These are phyloP conservation scores for Pluvianellus socialis DNA, from an alignment of 2,113 vertebrate species.

Conservation along the genomic window DNA sequence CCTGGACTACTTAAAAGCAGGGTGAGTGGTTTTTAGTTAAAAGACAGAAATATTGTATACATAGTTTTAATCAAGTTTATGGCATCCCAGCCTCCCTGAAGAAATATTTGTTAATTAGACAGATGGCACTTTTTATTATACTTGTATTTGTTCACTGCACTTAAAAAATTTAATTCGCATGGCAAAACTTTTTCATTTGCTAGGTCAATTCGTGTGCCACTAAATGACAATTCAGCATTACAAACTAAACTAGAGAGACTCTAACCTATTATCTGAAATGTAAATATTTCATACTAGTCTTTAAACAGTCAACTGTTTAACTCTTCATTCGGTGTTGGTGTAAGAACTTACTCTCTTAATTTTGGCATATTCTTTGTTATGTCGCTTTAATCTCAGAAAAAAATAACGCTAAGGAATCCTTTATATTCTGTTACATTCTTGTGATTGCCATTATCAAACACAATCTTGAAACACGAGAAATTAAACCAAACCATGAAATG, in stretches of 20 bases:
- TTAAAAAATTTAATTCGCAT: not conserved
- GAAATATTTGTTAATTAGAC: not conserved
- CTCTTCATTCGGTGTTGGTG: not conserved
- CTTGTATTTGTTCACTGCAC: not conserved
- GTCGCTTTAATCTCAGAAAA: not conserved
- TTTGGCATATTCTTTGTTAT: not conserved
- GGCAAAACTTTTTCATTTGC: not conserved
- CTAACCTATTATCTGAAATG: not conserved
- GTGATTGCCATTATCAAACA: not conserved
- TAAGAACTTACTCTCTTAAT: not conserved
- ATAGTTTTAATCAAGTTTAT: not conserved
- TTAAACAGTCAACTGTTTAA: not conserved
- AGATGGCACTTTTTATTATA: not conserved
- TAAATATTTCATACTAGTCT: not conserved
- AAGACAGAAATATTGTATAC: not conserved
- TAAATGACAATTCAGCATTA: not conserved
- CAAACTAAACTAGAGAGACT: not conserved
- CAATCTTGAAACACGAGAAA: not conserved
- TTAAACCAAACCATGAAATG: not conserved
- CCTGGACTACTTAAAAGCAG: not conserved
- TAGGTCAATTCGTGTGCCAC: not conserved
- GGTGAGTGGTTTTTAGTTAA: not conserved
- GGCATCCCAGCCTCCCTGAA: not conserved
- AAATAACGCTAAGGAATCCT: not conserved
- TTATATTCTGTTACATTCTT: not conserved